A percentile compares a stretch with the other conserved stretches of the same genome.
phyloP scores from a whole-genome alignment of 1,140 invertebrate genomes.

The Drosophila kepulauana region DNA sequence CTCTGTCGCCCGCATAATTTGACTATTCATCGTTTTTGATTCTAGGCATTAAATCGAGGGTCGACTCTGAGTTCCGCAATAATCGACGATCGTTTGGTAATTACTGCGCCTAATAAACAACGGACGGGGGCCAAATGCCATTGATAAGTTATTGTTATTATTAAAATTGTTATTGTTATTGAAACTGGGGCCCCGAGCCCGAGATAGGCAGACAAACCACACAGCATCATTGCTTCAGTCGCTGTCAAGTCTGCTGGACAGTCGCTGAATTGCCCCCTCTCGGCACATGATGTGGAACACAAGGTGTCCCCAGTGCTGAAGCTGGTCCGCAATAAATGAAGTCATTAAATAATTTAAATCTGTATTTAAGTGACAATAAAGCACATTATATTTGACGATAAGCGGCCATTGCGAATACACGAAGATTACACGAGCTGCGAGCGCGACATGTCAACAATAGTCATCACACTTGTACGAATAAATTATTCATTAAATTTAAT shows the following conservation, averaged over 20 bases:
- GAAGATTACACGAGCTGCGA: slow-evolving; percentile 20
- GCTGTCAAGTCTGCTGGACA: neutral
- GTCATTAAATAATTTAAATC: slow-evolving; percentile 80
- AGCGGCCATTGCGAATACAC: slow-evolving; percentile 58
- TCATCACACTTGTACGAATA: slow-evolving; percentile 4
- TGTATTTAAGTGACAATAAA: slow-evolving; percentile 79
- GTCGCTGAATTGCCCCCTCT: neutral
- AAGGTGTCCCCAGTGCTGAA: slow-evolving; percentile 24
- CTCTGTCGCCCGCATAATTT: neutral
- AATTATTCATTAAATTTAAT: slow-evolving; percentile 13
- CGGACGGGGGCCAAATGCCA: slow-evolving; percentile 68
- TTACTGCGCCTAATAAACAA: slow-evolving; percentile 56
- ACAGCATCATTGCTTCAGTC: neutral
- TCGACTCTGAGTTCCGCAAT: slow-evolving; percentile 14
- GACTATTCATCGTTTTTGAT: neutral
- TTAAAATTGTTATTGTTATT: slow-evolving; percentile 34
- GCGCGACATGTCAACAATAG: slow-evolving; percentile 24
- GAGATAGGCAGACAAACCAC: slow-evolving; percentile 7
- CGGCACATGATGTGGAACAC: neutral
- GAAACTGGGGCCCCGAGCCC: neutral
- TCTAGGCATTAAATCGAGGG: neutral
- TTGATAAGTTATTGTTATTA: slow-evolving; percentile 64
- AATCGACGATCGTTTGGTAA: slow-evolving; percentile 48
- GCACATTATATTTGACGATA: slow-evolving; percentile 71
- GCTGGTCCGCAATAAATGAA: slow-evolving; percentile 59